These are phyloP conservation scores for Serripes groenlandicus DNA, from an alignment of 2,888 invertebrate species.

Conservation along the genomic window DNA sequence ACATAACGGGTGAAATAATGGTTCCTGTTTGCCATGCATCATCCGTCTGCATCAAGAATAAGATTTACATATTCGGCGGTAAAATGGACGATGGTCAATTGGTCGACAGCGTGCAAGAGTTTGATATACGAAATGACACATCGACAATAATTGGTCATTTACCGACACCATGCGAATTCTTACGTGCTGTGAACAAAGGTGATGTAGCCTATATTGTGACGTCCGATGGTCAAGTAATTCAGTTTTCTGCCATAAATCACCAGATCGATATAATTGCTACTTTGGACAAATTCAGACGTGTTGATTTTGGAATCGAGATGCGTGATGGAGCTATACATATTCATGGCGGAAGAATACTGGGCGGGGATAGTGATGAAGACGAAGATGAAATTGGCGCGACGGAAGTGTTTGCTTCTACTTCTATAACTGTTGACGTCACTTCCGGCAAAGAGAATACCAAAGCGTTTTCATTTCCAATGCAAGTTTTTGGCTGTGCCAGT, in stretches of 20 bases:
- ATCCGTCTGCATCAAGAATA: constrained; percentile 32
- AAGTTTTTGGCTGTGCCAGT: constrained; percentile 11
- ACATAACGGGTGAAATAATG: constrained; percentile 43
- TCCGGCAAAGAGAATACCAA: not conserved
- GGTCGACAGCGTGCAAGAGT: constrained; percentile 48
- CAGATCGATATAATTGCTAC: constrained; percentile 20
- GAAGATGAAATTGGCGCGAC: not conserved
- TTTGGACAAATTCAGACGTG: constrained; percentile 24
- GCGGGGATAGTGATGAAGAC: not conserved
- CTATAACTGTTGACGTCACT: constrained; percentile 7
- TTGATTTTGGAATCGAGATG: constrained; percentile 33
- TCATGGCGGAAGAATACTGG: constrained; percentile 11
- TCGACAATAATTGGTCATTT: constrained; percentile 41
- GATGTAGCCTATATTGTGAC: constrained; percentile 36
- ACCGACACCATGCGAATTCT: constrained; percentile 39
- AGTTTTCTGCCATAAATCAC: not conserved
- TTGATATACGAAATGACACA: constrained; percentile 27
- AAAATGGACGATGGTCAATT: constrained; percentile 13
- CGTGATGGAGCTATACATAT: constrained; percentile 6
- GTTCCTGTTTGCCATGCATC: constrained; percentile 50
- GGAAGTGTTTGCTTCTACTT: not conserved
- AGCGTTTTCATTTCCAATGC: not conserved
- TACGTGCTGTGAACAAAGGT: constrained; percentile 35
- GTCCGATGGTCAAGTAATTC: constrained; percentile 42
- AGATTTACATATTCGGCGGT: constrained; percentile 55